Evolutionary conservation across 2,113 vertebrate species (phyloP).

Genomic region (Symphodus melops): DNA sequence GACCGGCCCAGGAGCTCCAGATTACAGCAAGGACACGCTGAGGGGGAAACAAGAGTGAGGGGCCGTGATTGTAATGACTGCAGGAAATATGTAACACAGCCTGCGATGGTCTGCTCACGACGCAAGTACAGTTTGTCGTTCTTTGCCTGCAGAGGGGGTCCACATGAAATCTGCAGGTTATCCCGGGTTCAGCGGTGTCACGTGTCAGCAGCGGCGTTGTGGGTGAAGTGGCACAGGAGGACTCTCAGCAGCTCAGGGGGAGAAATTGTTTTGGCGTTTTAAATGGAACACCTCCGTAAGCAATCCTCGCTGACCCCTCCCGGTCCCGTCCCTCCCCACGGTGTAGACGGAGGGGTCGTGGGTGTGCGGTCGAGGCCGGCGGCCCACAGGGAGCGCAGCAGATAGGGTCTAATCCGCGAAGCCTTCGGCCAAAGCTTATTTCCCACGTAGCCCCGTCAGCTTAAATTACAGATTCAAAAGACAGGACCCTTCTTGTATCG

Average conservation of each 20-base stretch:
- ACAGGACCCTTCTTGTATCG: constrained; percentile 64
- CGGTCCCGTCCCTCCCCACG: constrained; percentile 16
- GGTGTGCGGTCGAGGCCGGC: constrained; percentile 22
- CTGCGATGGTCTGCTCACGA: constrained; percentile 48
- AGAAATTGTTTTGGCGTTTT: constrained; percentile 78
- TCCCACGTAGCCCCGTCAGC: constrained; percentile 71
- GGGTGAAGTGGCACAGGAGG: constrained; percentile 59
- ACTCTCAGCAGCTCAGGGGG: constrained; percentile 46
- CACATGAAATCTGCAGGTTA: constrained; percentile 48
- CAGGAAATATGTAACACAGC: constrained; percentile 61
- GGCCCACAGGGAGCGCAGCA: constrained; percentile 34
- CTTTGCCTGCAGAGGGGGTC: constrained; percentile 23
- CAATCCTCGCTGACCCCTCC: constrained; percentile 66
- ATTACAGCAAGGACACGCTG: constrained; percentile 58
- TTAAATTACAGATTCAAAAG: constrained; percentile 77
- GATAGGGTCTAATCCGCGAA: constrained; percentile 66
- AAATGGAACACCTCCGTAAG: constrained; percentile 83
- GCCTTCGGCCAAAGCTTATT: constrained; percentile 63
- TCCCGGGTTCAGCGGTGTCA: constrained; percentile 66
- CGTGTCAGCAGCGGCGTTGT: constrained; percentile 63
- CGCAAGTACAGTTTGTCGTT: constrained; percentile 39
- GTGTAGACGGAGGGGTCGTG: not conserved
- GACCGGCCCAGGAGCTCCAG: constrained; percentile 40
- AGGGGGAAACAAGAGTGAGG: not conserved
- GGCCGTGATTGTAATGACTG: constrained; percentile 68